These are phyloP conservation scores for Exocentrus adspersus DNA, from an alignment of 2,888 invertebrate species.

Conservation along the genomic window DNA sequence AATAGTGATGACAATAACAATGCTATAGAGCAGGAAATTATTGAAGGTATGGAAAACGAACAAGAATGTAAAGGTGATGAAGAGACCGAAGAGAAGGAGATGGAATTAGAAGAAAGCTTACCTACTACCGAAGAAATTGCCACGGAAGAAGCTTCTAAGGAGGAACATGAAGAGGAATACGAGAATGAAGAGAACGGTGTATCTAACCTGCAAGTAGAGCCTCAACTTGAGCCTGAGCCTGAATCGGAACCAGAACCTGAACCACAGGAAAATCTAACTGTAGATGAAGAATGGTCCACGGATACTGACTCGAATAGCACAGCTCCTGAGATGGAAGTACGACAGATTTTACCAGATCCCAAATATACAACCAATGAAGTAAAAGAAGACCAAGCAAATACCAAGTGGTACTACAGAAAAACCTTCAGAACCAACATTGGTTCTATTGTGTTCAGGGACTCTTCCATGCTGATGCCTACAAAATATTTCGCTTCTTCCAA, in stretches of 20 bases:
- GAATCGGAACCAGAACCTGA: slow-evolving; percentile 18
- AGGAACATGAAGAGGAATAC: slow-evolving; percentile 28
- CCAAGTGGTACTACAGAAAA: slow-evolving; percentile 57
- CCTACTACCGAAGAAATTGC: slow-evolving; percentile 48
- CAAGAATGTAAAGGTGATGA: slow-evolving; percentile 61
- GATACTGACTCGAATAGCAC: slow-evolving; percentile 57
- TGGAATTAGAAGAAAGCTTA: slow-evolving; percentile 28
- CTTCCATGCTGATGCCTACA: too few relatives aligned
- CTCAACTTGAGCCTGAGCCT: slow-evolving; percentile 37
- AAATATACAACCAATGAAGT: slow-evolving; percentile 38
- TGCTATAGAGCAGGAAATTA: background rate
- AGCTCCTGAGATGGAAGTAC: slow-evolving; percentile 48
- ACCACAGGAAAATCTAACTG: slow-evolving; percentile 40
- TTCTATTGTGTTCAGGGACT: too few relatives aligned
- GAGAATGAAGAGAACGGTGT: slow-evolving; percentile 24
- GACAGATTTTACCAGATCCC: slow-evolving; percentile 50
- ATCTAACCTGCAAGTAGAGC: slow-evolving; percentile 10
- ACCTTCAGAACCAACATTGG: slow-evolving; percentile 44
- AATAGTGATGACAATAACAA: slow-evolving; percentile 1
- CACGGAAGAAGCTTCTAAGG: slow-evolving; percentile 48
- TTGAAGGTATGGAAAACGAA: slow-evolving; percentile 54
- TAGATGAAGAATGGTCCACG: slow-evolving; percentile 54
- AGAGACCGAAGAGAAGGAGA: slow-evolving; percentile 12
- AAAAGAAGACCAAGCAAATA: slow-evolving; percentile 54
- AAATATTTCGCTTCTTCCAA: too few relatives aligned